Evolutionary conservation across 2,113 vertebrate species (phyloP), one percentile per base, ranked within the genome.

Genomic region (Tragelaphus scriptus): DNA sequence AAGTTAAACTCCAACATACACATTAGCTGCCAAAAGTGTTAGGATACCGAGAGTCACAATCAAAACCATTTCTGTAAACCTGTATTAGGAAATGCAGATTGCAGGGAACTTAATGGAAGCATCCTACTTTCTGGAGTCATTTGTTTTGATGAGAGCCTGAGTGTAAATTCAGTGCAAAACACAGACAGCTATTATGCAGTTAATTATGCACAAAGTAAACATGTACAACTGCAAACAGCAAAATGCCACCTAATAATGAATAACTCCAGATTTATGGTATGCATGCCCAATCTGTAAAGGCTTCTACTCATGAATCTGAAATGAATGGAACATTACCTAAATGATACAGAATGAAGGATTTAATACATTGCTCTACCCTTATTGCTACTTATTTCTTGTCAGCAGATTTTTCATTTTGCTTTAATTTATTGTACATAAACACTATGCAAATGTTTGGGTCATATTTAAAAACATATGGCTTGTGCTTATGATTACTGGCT

Each of bases 321-420:
- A 99, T 99, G 99, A 99, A 99, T 97, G 98, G 98, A 99, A 99
- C 99, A 99, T 99, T 99, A 99, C 99, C 99, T 99, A 99, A 99
- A 99, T 99, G 99, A 99, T 99, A 98, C 98, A 99, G 98, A 99
- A 99, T 99, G 99, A 99, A 98, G 98, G 98, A 99, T 99, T 99
- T 99, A 99, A 99, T 99, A 65, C 98, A 99, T 99, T 96, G n/a
- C 98, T 98, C 97, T 99, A 98, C 98, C 97, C 99, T 98, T 99
- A 99, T 99, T 99, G 99, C 98, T 99, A 98, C 99, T 99, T 99
- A 98, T 98, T 99, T 98, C 97, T 98, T 98, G 98, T 99, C 99
- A 99, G 98, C 98, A 99, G 97, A 99, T 99, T 99, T 99, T 99
- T 99, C 99, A 99, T 99, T 98, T 98, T 97, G 49, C 98, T 98